Evolutionary conservation across 30 jellyfish, hydroid and myxozoan genomes (phyloP).

Genomic region (Aurelia coerulea): DNA sequence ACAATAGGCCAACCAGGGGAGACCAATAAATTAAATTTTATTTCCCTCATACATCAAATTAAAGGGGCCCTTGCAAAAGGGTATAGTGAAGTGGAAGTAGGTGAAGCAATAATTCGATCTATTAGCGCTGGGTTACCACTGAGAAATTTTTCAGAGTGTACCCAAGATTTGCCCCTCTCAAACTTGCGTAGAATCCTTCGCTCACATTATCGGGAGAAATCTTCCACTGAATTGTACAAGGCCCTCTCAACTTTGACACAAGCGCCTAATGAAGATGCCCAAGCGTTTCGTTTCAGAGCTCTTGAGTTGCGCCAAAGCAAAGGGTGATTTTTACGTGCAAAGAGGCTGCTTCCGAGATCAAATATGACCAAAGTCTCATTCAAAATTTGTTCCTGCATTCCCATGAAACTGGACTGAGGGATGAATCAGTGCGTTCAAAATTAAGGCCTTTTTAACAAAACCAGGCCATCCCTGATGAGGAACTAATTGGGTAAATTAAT

Average conservation of each 20-base stretch:
- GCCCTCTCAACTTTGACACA: conserved; percentile 40
- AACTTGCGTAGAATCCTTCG: conserved; percentile 42
- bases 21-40: conserved; percentile 32
- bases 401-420: conserved; percentile 58
- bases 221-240: conserved; percentile 38
- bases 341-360: conserved; percentile 41
- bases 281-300: conserved; percentile 33
- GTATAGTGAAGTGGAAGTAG: conserved; percentile 27
- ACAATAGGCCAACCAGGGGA: conserved; percentile 46
- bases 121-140: conserved; percentile 27
- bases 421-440: conserved; percentile 42
- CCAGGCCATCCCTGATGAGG: conserved; percentile 45
- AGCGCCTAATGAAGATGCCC: conserved; percentile 44
- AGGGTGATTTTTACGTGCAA: conserved; percentile 44
- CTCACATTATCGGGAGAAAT: conserved; percentile 41
- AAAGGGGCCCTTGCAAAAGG: conserved; percentile 41
- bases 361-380: conserved; percentile 27
- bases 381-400: conserved; percentile 42
- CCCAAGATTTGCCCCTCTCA: conserved; percentile 32
- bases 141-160: conserved; percentile 20
- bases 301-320: conserved; percentile 38
- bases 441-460: conserved; percentile 42
- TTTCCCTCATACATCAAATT: conserved; percentile 22
- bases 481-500: conserved; percentile 12
- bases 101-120: conserved; percentile 10